Evolutionary conservation across 2,113 vertebrate species (phyloP), one percentile per base, ranked within the genome.

Genomic region (Falco punctatus): DNA sequence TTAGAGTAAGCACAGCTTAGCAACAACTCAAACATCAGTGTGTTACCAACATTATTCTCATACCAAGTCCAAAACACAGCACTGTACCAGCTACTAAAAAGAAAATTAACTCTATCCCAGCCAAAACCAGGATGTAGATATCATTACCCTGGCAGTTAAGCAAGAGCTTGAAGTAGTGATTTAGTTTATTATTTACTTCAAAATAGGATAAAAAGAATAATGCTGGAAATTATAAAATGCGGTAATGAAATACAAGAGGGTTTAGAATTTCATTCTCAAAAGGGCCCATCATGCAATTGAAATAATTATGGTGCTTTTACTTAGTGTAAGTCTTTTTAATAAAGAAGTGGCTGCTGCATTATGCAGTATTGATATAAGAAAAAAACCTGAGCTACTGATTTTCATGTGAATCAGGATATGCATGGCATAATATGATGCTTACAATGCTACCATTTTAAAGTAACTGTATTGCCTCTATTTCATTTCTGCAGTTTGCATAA

Each of bases 311-410:
- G 19, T 51, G 6, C 49, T 93, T 92, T 96, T 96, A 71, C 62
- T 87, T 72, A 92, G 38, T 64, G 78, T 94, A 90, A 94, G 54
- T 90, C n/a, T 71, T 80, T 94, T 85, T 88, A 90, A 92, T 59
- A 75, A 48, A 75, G 55, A 67, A 33, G 38, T 87, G 71, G 57
- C 80, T 89, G 62, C 83, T 83, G n/a, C 24, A 69, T 79, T 92
- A n/a, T 38, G 4, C 27, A 33, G 9, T 67, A 48, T 55, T 81
- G 65, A 64, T 92, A 30, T 4, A 42, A 59, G n/a, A 71, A 65
- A 91, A 48, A 78, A 42, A 2, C 23, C 77, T 22, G n/a, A 80
- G 18, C 46, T 92, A 72, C 46, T 70, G 54, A 72, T 64, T 89
- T 84, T 74, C 24, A 38, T 38, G 30, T 79, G 62, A 92, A 77